phyloP scores from a whole-genome alignment of 2,888 invertebrate genomes.

The Anagyrus pseudococci region DNA sequence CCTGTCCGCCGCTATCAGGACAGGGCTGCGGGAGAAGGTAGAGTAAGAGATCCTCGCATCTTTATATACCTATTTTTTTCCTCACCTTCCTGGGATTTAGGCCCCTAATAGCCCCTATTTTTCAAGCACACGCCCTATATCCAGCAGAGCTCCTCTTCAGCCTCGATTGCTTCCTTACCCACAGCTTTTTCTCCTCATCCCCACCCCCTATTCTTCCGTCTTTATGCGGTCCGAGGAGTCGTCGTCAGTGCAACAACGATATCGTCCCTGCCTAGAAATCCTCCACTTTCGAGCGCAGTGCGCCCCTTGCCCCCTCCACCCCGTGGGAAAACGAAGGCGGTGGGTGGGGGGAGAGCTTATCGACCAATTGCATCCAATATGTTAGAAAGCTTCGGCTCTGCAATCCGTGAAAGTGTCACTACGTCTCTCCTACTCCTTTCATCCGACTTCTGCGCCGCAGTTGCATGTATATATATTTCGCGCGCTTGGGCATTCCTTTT shows the following conservation, averaged over 20 bases:
- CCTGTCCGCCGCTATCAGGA: too few relatives aligned
- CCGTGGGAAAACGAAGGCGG: neutral
- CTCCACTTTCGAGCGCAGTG: neutral
- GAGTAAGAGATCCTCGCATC: neutral
- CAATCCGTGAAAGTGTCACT: neutral
- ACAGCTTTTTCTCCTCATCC: neutral
- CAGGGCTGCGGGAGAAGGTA: neutral
- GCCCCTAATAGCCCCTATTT: slow-evolving; percentile 23
- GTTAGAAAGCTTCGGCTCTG: slow-evolving; percentile 42
- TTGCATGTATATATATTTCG: too few relatives aligned
- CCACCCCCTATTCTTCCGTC: neutral
- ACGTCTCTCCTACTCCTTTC: too few relatives aligned
- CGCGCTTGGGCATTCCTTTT: too few relatives aligned
- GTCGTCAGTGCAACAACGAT: neutral
- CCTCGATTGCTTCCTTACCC: slow-evolving; percentile 11
- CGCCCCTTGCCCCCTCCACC: neutral
- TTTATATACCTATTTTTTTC: slow-evolving; percentile 9
- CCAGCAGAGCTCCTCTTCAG: slow-evolving; percentile 12
- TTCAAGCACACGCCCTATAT: slow-evolving; percentile 15
- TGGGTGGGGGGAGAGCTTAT: slow-evolving; percentile 31
- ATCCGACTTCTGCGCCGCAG: too few relatives aligned
- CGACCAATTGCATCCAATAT: slow-evolving; percentile 46
- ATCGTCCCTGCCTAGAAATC: neutral
- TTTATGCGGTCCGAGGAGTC: neutral
- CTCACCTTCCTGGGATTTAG: slow-evolving; percentile 5